A percentile compares a stretch with the other conserved stretches of the same genome.
phyloP scores from a whole-genome alignment of 2,113 vertebrate species.

The Pseudonaja textilis region DNA sequence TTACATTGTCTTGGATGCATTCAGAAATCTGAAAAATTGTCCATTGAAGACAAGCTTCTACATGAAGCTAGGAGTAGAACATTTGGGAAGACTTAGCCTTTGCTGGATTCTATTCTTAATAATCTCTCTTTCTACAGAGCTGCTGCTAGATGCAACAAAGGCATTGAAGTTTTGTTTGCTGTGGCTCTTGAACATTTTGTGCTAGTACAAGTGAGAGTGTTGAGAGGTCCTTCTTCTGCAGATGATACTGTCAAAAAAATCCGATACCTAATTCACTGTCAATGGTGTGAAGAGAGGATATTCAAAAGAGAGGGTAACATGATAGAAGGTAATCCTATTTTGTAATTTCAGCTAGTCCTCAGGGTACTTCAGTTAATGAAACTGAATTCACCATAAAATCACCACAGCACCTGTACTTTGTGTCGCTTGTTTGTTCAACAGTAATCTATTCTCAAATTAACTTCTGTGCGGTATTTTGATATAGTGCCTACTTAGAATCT shows the following conservation, averaged over 20 bases:
- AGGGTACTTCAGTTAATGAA: neutral
- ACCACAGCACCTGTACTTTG: neutral
- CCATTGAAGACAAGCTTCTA: neutral
- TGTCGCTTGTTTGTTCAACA: neutral
- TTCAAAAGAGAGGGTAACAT: conserved; percentile 89
- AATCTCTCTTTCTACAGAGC: conserved; percentile 70
- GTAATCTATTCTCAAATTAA: neutral
- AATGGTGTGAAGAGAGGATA: conserved; percentile 96
- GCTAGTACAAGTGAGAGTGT: conserved; percentile 89
- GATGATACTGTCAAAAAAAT: conserved; percentile 88
- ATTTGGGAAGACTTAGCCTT: neutral
- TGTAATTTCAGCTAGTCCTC: neutral
- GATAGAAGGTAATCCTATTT: conserved; percentile 83
- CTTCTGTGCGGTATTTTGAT: neutral
- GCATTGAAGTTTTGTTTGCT: conserved; percentile 89
- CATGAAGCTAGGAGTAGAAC: neutral
- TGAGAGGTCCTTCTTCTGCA: conserved; percentile 85
- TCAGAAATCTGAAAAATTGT: neutral
- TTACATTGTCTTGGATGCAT: neutral
- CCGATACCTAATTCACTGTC: conserved; percentile 89
- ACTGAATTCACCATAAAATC: neutral
- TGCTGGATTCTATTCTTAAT: neutral
- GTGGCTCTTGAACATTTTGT: conserved; percentile 96
- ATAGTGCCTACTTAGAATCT: no score
- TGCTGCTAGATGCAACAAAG: conserved; percentile 95